Base-by-base conservation (phyloP, 2,888 invertebrate genomes). In the Willowsia nigromaculata region DNA sequence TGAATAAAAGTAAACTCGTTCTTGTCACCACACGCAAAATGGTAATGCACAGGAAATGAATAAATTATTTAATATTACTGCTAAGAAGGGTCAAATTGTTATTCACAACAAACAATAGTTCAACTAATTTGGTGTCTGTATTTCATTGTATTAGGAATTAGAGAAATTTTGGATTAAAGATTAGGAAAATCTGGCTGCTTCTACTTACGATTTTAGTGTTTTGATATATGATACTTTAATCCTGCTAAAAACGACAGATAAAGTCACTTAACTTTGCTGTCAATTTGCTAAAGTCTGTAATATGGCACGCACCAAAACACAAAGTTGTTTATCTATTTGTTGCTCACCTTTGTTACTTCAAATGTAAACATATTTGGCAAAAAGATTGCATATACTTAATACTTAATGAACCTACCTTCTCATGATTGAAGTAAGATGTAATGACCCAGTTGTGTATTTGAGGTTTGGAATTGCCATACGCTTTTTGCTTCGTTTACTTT, bases 1-100 rank as follows among this genome's bases (percentile, higher is more conserved):
- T 50, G 76, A 76, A 76, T 74, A 27, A 43, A 68, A 30, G 76
- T 53, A 76, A 76, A 76, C 76, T 76, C 53, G 76, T 76, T 76
- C 43, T 50, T 50, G 53, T 50, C 53, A 76, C 76, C 76, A 33
- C 76, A 76, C 33, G 76, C 76, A 76, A 27, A 30, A 50, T 33
- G 25, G 30, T 76, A 76, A 50, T 76, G 53, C 53, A 33, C 50
- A 76, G 76, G 33, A 76, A 76, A 50, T 30, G 50, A 76, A 53
- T 53, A 53, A 76, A 30, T 76, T 76, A 33, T 76, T 74, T 22
- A 22, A 74, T n/a, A 74, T 47, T 74, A 74, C 7, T 37, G 37
- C 7, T 15, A 50, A 25, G 25, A 62, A 56, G 25, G n/a, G n/a
- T n/a, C n/a, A n/a, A n/a, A n/a, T n/a, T n/a, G n/a, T n/a, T n/a